These are phyloP conservation scores for Oophaga pumilio DNA, from an alignment of 2,113 vertebrate genomes.

Conservation along the genomic window DNA sequence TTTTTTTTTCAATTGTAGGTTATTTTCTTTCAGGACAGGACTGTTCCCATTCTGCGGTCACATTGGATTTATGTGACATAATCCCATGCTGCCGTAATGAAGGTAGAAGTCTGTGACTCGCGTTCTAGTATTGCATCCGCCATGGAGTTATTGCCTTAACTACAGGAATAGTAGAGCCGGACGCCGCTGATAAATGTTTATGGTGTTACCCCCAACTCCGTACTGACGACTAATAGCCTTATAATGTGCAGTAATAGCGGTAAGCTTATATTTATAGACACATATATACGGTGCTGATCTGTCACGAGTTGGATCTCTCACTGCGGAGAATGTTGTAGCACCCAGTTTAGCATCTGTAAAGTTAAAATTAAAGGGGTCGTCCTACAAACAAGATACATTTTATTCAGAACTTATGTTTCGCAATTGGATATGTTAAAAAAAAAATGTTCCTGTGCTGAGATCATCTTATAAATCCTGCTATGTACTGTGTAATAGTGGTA, in stretches of 20 bases:
- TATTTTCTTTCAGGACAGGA: not conserved
- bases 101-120: not conserved
- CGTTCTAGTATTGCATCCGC: not conserved
- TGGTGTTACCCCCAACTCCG: not conserved
- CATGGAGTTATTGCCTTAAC: not conserved
- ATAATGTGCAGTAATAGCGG: not conserved
- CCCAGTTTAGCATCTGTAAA: not conserved
- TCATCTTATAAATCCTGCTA: too few relatives aligned
- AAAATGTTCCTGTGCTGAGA: too few relatives aligned
- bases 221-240: not conserved
- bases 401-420: too few relatives aligned
- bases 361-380: too few relatives aligned
- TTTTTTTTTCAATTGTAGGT: not conserved
- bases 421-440: too few relatives aligned
- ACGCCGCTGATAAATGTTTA: not conserved
- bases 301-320: not conserved
- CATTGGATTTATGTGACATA: not conserved
- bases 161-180: not conserved
- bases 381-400: too few relatives aligned
- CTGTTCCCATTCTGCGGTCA: not conserved
- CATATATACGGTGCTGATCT: not conserved
- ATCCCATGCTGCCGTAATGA: conserved; percentile 10
- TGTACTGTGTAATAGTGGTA: too few relatives aligned
- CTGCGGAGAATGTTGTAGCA: not conserved
- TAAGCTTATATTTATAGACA: not conserved